Evolutionary conservation across 2,113 vertebrate genomes (phyloP).

Genomic region (Cyphomyrus discorhynchus): DNA sequence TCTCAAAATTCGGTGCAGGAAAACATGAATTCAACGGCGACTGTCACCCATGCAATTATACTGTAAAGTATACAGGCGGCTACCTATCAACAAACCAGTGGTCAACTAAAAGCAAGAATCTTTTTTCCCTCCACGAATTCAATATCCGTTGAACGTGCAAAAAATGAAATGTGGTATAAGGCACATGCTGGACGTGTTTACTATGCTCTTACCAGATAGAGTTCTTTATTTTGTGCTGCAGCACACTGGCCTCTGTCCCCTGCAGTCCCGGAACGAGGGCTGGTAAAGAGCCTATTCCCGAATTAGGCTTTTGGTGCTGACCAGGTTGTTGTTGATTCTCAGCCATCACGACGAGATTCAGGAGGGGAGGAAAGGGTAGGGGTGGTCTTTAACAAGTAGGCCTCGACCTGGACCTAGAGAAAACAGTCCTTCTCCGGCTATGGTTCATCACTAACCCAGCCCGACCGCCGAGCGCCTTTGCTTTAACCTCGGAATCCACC

Average conservation of each 20-base stretch:
- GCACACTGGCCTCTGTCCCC: slow-evolving; percentile 73
- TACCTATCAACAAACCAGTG: neutral
- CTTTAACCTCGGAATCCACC: slow-evolving; percentile 22
- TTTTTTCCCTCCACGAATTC: neutral
- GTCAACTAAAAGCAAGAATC: neutral
- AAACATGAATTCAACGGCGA: neutral
- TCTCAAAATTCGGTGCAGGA: neutral
- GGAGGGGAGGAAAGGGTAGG: slow-evolving; percentile 40
- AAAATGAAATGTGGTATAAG: neutral
- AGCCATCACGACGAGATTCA: slow-evolving; percentile 65
- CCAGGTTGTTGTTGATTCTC: slow-evolving; percentile 68
- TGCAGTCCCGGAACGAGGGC: slow-evolving; percentile 78
- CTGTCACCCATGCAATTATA: neutral
- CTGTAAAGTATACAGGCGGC: neutral
- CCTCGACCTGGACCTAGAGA: slow-evolving; percentile 69
- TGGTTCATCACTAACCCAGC: slow-evolving; percentile 57
- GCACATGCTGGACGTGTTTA: neutral
- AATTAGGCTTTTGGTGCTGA: slow-evolving; percentile 52
- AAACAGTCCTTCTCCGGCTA: slow-evolving; percentile 53
- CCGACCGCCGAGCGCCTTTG: slow-evolving; percentile 27
- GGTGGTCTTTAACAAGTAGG: slow-evolving; percentile 49
- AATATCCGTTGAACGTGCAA: neutral
- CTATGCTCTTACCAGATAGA: slow-evolving; percentile 80
- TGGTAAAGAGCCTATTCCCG: slow-evolving; percentile 59
- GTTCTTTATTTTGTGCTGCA: slow-evolving; percentile 88